Evolutionary conservation across 2,113 vertebrate species (phyloP).

Genomic region (Rhinoptilus africanus): DNA sequence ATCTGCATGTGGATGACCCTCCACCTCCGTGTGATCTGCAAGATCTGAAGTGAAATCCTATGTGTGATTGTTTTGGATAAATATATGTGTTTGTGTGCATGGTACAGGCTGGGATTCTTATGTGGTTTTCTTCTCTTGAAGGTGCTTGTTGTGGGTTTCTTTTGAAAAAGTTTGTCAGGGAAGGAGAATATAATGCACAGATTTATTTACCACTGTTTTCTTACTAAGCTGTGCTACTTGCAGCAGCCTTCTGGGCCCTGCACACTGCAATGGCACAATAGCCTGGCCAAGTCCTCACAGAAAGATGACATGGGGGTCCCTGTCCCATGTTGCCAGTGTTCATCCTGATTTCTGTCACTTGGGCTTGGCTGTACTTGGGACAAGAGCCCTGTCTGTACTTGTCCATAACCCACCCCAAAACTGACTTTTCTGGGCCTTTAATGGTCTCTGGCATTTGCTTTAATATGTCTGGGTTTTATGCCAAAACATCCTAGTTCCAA

Average conservation of each 20-base stretch:
- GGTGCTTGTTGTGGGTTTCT: not conserved
- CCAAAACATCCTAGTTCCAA: not conserved
- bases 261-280: not conserved
- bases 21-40: not conserved
- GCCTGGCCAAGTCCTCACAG: not conserved
- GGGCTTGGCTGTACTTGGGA: not conserved
- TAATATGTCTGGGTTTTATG: not conserved
- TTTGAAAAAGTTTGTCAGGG: not conserved
- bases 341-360: not conserved
- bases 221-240: not conserved
- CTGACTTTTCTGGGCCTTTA: not conserved
- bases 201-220: not conserved
- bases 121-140: not conserved
- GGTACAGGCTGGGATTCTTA: not conserved
- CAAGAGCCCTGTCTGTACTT: not conserved
- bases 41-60: not conserved
- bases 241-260: not conserved
- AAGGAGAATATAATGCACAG: not conserved
- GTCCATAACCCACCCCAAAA: not conserved
- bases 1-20: not conserved
- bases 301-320: not conserved
- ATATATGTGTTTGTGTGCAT: not conserved
- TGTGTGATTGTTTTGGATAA: not conserved
- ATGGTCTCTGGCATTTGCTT: not conserved
- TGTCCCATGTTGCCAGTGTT: not conserved